Percentiles rank a stretch among this genome's conserved stretches.
Conservation (phyloP, 2,113 vertebrate species). For the Poicephalus gulielmi region DNA sequence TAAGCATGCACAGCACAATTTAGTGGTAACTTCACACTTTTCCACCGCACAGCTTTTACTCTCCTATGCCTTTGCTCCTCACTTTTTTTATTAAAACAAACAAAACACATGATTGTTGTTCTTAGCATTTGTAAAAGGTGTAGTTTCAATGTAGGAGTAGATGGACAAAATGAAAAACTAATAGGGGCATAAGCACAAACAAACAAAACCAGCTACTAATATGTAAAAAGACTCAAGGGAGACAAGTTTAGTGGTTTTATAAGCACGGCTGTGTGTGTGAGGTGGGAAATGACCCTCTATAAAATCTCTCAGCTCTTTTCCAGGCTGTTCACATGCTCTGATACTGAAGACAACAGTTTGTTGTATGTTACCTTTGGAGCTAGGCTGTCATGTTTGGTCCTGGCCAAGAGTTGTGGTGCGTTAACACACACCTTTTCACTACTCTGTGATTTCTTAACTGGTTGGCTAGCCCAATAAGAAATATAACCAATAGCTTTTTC, state of each 20-base stretch:
- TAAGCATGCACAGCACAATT: rapidly evolving
- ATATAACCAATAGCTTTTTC: background rate
- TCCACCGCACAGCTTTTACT: background rate
- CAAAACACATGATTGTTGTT: too few species aligned
- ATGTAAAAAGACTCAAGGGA: background rate
- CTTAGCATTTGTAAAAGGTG: background rate
- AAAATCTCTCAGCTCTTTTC: background rate
- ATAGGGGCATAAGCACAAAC: background rate
- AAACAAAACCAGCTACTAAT: background rate
- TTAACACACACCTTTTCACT: background rate
- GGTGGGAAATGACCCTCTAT: background rate
- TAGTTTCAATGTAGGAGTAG: rapidly evolving
- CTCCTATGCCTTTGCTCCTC: background rate
- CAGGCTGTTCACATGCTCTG: background rate
- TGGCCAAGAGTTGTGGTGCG: background rate
- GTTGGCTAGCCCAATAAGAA: background rate
- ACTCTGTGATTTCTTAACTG: background rate
- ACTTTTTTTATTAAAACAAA: background rate
- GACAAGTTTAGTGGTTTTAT: background rate
- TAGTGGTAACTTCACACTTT: background rate
- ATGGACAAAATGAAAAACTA: background rate
- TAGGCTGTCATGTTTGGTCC: background rate
- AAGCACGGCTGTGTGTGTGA: background rate
- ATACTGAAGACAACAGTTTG: background rate
- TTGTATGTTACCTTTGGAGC: background rate